Base-by-base conservation (phyloP, 2,797 vertebrate genomes). In the Apogon hyalosoma region DNA sequence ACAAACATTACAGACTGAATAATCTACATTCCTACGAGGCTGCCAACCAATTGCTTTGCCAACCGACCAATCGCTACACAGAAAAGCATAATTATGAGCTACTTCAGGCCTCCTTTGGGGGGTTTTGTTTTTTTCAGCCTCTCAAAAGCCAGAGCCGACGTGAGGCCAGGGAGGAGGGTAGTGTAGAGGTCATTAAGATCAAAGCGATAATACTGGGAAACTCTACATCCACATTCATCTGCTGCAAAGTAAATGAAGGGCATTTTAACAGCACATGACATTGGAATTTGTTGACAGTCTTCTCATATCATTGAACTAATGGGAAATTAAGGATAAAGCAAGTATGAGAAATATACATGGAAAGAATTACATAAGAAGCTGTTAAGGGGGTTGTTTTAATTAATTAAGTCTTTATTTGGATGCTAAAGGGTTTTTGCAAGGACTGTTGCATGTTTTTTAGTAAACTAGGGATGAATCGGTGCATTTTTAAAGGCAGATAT, bases 1-100 rank as follows among this genome's bases (percentile, higher is more conserved):
- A 85, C 84, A 87, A 86, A 81, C 65, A 77, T 73, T 71, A 68
- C 78, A 77, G 81, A 77, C 79, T 0, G 33, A 86, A 82, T 83
- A 77, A 79, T 73, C 60, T 31, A 51, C 71, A 85, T 81, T 90
- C 77, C 80, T 77, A 55, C 11, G 1, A 49, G 61, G 53, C 57
- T 80, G 84, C 78, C 82, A 87, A 73, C 16, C 16, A n/a, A 18
- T 40, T 6, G 9, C 57, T 65, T 70, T 60, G 75, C 64, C 73
- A 69, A 61, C 46, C 45, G 12, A 38, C 72, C 79, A 85, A 74
- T 65, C 39, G 2, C 9, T 50, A 59, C 1, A 12, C 43, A 69
- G 56, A 41, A 41, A 45, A 43, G 52, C 47, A 58, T 47, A 71
- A 75, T 73, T 58, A 66, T n/a, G 52, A 77, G 54, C 79, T 67